Conservation (phyloP, 1,140 invertebrate genomes). For the Anastrepha ludens region DNA sequence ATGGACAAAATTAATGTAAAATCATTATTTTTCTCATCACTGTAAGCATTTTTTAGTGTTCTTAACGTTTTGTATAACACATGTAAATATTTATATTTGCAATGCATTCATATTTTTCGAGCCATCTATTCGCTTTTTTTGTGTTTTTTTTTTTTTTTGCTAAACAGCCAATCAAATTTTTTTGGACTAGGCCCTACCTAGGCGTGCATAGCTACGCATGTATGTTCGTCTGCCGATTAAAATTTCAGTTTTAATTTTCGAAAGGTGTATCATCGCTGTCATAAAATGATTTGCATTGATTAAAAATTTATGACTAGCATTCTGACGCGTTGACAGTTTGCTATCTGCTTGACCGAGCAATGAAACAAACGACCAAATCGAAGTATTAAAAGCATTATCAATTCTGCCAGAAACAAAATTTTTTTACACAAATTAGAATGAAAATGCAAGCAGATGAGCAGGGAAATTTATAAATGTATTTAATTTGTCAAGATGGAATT, state of each 20-base stretch:
- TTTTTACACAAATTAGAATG: neutral
- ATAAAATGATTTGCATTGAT: conserved; percentile 18
- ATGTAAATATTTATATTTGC: no score
- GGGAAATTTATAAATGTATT: conserved; percentile 43
- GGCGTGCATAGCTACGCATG: neutral
- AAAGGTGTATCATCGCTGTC: conserved; percentile 46
- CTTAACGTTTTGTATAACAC: no score
- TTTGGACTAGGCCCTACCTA: neutral
- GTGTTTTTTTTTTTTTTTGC: neutral
- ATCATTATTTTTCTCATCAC: no score
- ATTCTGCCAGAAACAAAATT: neutral
- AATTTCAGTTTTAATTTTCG: conserved; percentile 29
- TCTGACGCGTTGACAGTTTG: conserved; percentile 16
- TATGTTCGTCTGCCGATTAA: conserved; percentile 8
- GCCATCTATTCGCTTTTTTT: no score
- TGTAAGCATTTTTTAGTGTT: no score
- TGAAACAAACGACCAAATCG: neutral
- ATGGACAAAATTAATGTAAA: no score
- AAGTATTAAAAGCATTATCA: neutral
- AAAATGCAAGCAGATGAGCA: conserved; percentile 39
- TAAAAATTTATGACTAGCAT: neutral
- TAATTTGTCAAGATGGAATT: conserved; percentile 17
- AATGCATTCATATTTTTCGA: no score
- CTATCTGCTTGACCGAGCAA: conserved; percentile 36
- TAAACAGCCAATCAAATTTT: neutral